Conservation (phyloP, 2,888 invertebrate species). For the Trypoxylon attenuatum region DNA sequence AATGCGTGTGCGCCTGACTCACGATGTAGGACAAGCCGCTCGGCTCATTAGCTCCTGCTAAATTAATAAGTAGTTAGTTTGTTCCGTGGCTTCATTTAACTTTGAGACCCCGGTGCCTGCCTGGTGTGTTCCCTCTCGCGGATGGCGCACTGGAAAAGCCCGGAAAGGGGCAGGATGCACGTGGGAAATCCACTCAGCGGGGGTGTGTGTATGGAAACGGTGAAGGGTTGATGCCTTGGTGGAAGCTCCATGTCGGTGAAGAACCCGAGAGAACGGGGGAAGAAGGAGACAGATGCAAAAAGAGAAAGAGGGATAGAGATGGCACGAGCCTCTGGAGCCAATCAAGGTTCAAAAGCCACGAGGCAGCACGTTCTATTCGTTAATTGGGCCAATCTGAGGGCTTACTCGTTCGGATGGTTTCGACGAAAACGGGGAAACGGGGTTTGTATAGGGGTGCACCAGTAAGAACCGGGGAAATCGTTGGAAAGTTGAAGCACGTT, state of each 20-base stretch:
- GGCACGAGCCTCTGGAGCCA: conserved; percentile 36
- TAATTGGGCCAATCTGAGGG: conserved; percentile 61
- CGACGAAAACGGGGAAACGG: background rate
- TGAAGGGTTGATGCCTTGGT: too few species aligned
- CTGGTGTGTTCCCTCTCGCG: too few species aligned
- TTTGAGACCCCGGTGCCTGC: conserved; percentile 22
- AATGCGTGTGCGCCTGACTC: too few species aligned
- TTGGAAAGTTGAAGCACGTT: conserved; percentile 31
- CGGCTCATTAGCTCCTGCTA: conserved; percentile 45
- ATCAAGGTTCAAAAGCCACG: conserved; percentile 55
- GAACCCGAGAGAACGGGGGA: too few species aligned
- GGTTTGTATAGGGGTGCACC: background rate
- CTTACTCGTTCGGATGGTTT: conserved; percentile 10
- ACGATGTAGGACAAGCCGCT: too few species aligned
- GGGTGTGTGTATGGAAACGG: too few species aligned
- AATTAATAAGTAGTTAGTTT: conserved; percentile 52
- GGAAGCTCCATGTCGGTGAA: too few species aligned
- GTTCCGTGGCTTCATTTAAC: conserved; percentile 38
- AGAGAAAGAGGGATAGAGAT: background rate
- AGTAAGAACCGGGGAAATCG: conserved; percentile 32
- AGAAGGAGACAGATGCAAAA: background rate
- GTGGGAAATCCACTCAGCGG: too few species aligned
- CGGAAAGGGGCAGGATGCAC: too few species aligned
- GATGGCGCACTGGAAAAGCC: too few species aligned
- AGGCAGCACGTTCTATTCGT: conserved; percentile 57